A percentile compares a stretch with the other conserved stretches of the same genome.
phyloP scores from a whole-genome alignment of 2,888 invertebrate genomes.

The Acleris holmiana region DNA sequence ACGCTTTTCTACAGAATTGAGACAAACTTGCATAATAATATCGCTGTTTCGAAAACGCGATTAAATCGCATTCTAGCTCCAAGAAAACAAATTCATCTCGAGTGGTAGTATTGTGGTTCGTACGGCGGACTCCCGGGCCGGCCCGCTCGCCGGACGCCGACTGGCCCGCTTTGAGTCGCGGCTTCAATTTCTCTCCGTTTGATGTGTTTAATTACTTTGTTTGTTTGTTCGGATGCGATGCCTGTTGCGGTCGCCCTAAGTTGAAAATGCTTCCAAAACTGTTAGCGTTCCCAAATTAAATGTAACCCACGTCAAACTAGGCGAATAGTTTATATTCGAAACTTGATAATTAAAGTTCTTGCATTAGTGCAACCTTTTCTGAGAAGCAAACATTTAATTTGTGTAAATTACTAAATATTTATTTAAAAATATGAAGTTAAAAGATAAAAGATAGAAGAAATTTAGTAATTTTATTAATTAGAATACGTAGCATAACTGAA shows the following conservation, averaged over 20 bases:
- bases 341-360: constrained; percentile 72
- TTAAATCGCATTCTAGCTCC: background rate
- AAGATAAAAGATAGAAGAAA: background rate
- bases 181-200: constrained; percentile 79
- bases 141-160: constrained; percentile 84
- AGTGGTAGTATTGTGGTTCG: background rate
- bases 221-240: constrained; percentile 75
- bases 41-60: too few relatives aligned
- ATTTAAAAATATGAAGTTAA: background rate
- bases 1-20: too few relatives aligned
- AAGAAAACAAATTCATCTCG: background rate
- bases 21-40: too few relatives aligned
- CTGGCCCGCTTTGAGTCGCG: constrained; percentile 67
- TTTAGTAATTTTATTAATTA: too few relatives aligned
- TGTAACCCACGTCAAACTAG: constrained; percentile 81
- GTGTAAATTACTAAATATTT: too few relatives aligned
- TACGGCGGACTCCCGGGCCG: constrained; percentile 54
- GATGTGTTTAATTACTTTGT: constrained; percentile 85
- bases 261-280: constrained; percentile 76
- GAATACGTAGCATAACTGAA: too few relatives aligned
- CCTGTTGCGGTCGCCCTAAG: constrained; percentile 77
- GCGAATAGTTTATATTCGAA: constrained; percentile 72
- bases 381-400: background rate
- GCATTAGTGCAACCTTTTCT: constrained; percentile 27
- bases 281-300: constrained; percentile 80